A percentile compares a stretch with the other conserved stretches of the same genome.
These are phyloP conservation scores for Eurois occulta DNA, from an alignment of 2,888 invertebrate genomes.

Conservation along the genomic window DNA sequence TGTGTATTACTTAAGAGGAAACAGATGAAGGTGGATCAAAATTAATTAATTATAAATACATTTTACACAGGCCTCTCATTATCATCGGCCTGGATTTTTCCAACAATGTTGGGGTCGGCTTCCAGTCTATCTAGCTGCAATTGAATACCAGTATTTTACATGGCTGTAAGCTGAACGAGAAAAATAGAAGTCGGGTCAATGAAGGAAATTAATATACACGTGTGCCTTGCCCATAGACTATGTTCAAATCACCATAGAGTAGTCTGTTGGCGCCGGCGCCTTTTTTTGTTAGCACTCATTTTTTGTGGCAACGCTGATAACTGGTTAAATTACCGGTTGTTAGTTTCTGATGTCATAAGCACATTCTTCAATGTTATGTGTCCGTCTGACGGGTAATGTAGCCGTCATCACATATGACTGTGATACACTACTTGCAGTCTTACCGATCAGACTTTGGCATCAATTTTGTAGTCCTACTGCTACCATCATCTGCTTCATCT, in stretches of 20 bases:
- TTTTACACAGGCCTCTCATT: no score
- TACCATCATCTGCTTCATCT: no score
- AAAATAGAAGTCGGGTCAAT: neutral
- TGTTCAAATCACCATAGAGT: conserved; percentile 26
- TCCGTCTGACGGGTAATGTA: neutral
- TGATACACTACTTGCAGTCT: no score
- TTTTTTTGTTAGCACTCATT: conserved; percentile 34
- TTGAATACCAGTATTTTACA: neutral
- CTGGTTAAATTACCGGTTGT: conserved; percentile 42
- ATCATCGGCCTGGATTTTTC: no score
- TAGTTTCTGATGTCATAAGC: conserved; percentile 42
- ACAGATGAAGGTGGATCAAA: no score
- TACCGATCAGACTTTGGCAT: no score
- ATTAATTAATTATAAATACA: no score
- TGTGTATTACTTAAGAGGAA: no score
- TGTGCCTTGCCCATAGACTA: neutral
- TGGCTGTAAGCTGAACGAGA: neutral
- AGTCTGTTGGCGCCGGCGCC: conserved; percentile 51
- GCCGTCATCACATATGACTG: conserved; percentile 25
- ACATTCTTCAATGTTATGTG: conserved; percentile 14
- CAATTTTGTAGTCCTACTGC: no score
- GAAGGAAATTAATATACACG: neutral
- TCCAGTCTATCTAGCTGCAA: neutral
- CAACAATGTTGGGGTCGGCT: no score
- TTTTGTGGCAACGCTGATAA: conserved; percentile 20